Percentiles rank a stretch among this genome's conserved stretches.
These are phyloP conservation scores for Lithophane semibrunnea DNA, from an alignment of 2,888 invertebrate species.

Conservation along the genomic window DNA sequence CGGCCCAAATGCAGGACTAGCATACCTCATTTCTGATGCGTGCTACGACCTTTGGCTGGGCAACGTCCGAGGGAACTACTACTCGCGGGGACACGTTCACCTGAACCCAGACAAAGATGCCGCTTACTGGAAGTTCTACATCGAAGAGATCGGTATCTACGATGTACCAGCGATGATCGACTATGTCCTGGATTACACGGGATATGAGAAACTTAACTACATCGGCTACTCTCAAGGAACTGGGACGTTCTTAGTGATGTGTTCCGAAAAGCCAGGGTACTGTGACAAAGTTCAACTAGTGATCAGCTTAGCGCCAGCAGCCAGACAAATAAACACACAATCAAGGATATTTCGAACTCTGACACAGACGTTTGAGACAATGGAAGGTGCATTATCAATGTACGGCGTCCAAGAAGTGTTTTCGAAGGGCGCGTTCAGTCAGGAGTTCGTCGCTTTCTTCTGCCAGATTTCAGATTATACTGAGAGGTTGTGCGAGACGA, in stretches of 20 bases:
- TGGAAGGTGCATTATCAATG: slow-evolving; percentile 66
- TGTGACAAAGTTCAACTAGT: slow-evolving; percentile 91
- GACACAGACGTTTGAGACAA: slow-evolving; percentile 51
- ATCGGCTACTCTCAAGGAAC: slow-evolving; percentile 68
- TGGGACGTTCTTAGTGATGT: slow-evolving; percentile 89
- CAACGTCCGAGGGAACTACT: slow-evolving; percentile 81
- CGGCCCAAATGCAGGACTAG: slow-evolving; percentile 75
- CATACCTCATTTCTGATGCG: slow-evolving; percentile 70
- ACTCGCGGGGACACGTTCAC: slow-evolving; percentile 86
- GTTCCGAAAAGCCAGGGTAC: slow-evolving; percentile 91
- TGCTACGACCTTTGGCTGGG: slow-evolving; percentile 73
- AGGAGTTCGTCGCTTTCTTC: slow-evolving; percentile 76
- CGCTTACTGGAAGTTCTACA: slow-evolving; percentile 78
- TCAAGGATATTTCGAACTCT: slow-evolving; percentile 84
- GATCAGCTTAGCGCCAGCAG: slow-evolving; percentile 92
- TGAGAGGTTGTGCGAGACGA: slow-evolving; percentile 69
- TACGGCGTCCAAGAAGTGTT: slow-evolving; percentile 76
- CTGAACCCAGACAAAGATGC: slow-evolving; percentile 77
- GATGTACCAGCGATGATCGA: slow-evolving; percentile 93
- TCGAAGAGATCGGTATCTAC: slow-evolving; percentile 87
- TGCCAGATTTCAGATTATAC: slow-evolving; percentile 73
- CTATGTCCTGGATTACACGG: slow-evolving; percentile 76
- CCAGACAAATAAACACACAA: slow-evolving; percentile 84
- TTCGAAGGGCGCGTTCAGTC: slow-evolving; percentile 74
- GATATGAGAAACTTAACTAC: slow-evolving; percentile 74